Evolutionary conservation across 2,797 vertebrate genomes (phyloP), one percentile per base, ranked within the genome.

Genomic region (Leptatherina wallacei): DNA sequence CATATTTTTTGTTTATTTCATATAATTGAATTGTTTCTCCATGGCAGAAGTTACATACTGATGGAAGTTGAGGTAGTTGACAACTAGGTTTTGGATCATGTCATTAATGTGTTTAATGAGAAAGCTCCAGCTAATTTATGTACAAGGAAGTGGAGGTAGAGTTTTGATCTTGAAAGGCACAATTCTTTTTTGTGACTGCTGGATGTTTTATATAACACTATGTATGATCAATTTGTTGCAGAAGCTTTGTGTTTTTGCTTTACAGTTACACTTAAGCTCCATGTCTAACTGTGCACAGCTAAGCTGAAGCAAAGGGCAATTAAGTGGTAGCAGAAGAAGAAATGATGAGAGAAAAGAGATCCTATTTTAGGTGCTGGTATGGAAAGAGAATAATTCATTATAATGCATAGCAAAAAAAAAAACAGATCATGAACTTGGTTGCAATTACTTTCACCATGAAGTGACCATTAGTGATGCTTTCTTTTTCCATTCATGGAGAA

Each of bases 11-110:
- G n/a, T n/a, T n/a, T 14, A 36, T 71, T 32, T 44, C 35, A 2
- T 27, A 1, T 12, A 5, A 62, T 9, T 27, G 33, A 0, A 47
- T 33, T 5, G 7, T 57, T 60, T 47, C 29, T 6, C 51, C 9
- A 4, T 65, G 9, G 40, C 6, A 30, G 14, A 60, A 11, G 59
- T 35, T n/a, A 38, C 42, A 51, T 42, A 24, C 20, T 61, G 38
- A 49, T 20, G 18, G 1, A 51, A 47, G 55, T n/a, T 35, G 65
- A 80, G 60, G 77, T 86, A 74, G 72, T 27, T 44, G n/a, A 49
- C 29, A 2, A 35, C 20, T 47, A 35, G 18, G 10, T 40, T 66
- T 57, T 10, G 56, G 22, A 67, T 44, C 9, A 24, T 55, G 54
- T 65, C 10, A 63, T 30, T 4, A 36, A 63, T 32, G 6, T 60